phyloP scores from a whole-genome alignment of 1,140 invertebrate genomes.

The Bombus pascuorum region DNA sequence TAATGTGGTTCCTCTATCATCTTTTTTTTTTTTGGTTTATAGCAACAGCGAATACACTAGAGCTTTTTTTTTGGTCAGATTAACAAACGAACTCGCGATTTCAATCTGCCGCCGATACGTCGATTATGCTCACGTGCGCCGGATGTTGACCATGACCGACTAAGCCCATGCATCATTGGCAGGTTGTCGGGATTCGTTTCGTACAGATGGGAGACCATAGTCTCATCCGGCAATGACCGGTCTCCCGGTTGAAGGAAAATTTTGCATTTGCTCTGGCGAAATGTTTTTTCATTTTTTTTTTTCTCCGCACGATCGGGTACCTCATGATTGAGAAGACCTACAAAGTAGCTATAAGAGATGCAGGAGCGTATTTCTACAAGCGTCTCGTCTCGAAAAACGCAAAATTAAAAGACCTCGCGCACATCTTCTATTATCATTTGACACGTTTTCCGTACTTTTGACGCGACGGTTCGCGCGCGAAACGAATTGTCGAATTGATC shows the following conservation, averaged over 20 bases:
- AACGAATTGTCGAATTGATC: background rate
- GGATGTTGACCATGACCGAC: slow-evolving; percentile 74
- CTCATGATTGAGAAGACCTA: background rate
- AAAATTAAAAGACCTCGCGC: slow-evolving; percentile 7
- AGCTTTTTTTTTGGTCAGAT: slow-evolving; percentile 73
- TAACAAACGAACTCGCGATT: slow-evolving; percentile 75
- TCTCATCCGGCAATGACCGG: slow-evolving; percentile 77
- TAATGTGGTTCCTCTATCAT: slow-evolving; percentile 74
- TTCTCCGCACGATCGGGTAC: background rate
- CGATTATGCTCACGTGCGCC: slow-evolving; percentile 67
- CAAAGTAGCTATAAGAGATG: slow-evolving; percentile 8
- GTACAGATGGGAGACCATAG: slow-evolving; percentile 56
- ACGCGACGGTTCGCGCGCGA: background rate
- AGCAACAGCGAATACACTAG: slow-evolving; percentile 81
- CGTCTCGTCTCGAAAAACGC: slow-evolving; percentile 18
- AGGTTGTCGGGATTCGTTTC: slow-evolving; percentile 66
- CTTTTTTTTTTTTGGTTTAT: slow-evolving; percentile 58
- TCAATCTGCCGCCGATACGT: slow-evolving; percentile 75
- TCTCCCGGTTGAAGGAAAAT: slow-evolving; percentile 65
- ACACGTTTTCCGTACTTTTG: slow-evolving; percentile 7
- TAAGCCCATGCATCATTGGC: slow-evolving; percentile 77
- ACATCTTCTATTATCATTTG: background rate
- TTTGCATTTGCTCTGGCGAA: slow-evolving; percentile 3
- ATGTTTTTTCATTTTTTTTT: background rate
- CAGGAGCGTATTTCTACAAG: slow-evolving; percentile 21